A percentile compares a stretch with the other conserved stretches of the same genome.
phyloP scores from a whole-genome alignment of 1,140 invertebrate genomes.

The Aphelenchoides fujianensis region DNA sequence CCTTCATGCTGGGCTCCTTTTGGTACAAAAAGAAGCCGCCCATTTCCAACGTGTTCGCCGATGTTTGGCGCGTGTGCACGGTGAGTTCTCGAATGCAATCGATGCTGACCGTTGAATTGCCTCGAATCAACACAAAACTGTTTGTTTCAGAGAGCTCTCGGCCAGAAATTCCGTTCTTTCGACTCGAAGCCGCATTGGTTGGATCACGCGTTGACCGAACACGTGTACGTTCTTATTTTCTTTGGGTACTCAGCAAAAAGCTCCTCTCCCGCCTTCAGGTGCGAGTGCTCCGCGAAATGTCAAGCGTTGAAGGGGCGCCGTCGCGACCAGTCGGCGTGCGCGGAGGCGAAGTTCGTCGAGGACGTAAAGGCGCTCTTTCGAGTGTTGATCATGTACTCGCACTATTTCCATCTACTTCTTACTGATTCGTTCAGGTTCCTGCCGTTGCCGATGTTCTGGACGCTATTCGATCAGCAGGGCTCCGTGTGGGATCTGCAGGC shows the following conservation, averaged over 20 bases:
- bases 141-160: too few relatives aligned
- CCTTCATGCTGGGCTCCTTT: conserved; percentile 75
- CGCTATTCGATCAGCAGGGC: conserved; percentile 68
- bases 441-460: conserved; percentile 74
- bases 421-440: too few relatives aligned
- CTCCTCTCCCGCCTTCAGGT: too few relatives aligned
- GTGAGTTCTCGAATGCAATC: too few relatives aligned
- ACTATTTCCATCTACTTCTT: too few relatives aligned
- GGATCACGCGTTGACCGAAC: conserved; percentile 8
- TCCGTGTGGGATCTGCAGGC: conserved; percentile 45
- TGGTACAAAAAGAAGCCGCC: conserved; percentile 58
- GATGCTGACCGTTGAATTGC: too few relatives aligned
- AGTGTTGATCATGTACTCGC: conserved; percentile 52
- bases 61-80: not conserved
- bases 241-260: too few relatives aligned
- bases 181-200: conserved; percentile 26
- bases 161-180: conserved; percentile 62
- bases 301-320: conserved; percentile 22
- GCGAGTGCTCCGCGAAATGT: conserved; percentile 16
- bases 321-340: conserved; percentile 18
- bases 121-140: too few relatives aligned
- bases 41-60: conserved; percentile 2
- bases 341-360: conserved; percentile 63
- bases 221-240: too few relatives aligned
- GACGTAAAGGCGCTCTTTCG: not conserved